phyloP scores from a whole-genome alignment of 2,113 vertebrate genomes.

The Canis aureus region DNA sequence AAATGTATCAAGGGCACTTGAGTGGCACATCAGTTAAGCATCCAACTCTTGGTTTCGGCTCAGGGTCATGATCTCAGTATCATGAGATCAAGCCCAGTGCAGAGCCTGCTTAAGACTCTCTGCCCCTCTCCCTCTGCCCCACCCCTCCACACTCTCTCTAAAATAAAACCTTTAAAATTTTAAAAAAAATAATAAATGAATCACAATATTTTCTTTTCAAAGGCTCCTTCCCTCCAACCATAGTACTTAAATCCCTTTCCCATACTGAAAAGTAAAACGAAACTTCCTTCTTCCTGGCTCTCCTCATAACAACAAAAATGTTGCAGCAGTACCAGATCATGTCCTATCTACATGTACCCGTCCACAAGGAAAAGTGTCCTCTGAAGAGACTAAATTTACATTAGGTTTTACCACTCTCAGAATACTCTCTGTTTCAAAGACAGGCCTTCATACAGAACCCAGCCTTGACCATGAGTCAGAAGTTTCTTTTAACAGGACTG shows the following conservation, averaged over 20 bases:
- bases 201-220: constrained; percentile 9
- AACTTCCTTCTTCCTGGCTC: background rate
- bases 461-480: background rate
- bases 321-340: background rate
- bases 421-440: background rate
- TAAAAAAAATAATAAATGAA: too few relatives aligned
- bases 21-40: background rate
- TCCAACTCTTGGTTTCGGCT: background rate
- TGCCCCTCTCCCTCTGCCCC: background rate
- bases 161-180: too few relatives aligned
- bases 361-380: background rate
- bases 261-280: background rate
- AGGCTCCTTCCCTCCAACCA: background rate
- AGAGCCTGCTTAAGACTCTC: too few relatives aligned
- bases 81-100: background rate
- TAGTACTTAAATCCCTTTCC: background rate
- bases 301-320: background rate
- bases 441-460: background rate
- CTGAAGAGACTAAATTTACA: background rate
- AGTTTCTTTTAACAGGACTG: background rate
- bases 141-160: background rate
- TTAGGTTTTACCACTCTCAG: background rate
- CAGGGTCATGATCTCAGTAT: background rate
- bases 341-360: background rate
- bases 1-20: background rate